phyloP scores from a whole-genome alignment of 2,113 vertebrate species.

The Dipodomys spectabilis region DNA sequence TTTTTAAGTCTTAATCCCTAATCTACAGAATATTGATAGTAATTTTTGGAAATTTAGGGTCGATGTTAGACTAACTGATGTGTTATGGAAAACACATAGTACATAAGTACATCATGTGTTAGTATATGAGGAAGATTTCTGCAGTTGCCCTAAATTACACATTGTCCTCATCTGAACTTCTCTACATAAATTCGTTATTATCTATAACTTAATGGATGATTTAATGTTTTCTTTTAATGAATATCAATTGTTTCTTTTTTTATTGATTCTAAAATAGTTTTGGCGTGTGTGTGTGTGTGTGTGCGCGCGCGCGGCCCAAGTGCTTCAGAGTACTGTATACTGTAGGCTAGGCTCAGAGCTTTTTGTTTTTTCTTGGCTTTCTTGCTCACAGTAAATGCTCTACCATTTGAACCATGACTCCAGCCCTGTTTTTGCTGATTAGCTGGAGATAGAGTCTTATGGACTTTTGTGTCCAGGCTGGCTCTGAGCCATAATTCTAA shows the following conservation, averaged over 20 bases:
- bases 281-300: no score
- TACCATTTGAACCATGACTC: no score
- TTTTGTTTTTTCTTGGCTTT: no score
- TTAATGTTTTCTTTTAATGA: background rate
- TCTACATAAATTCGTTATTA: background rate
- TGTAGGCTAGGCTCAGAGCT: no score
- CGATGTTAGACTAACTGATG: background rate
- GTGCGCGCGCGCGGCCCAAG: no score
- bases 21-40: slow-evolving; percentile 19
- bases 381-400: no score
- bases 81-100: background rate
- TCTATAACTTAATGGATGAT: background rate
- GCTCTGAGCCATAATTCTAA: no score
- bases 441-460: no score
- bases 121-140: background rate
- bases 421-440: no score
- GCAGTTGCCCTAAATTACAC: background rate
- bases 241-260: slow-evolving; percentile 10
- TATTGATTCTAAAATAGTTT: background rate
- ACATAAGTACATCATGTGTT: background rate
- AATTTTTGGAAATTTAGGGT: background rate
- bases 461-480: no score
- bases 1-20: background rate
- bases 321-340: no score
- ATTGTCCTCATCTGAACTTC: slow-evolving; percentile 7